Percentiles rank a stretch among this genome's conserved stretches.
Conservation (phyloP, 2,888 invertebrate genomes). For the Zootermopsis nevadensis region DNA sequence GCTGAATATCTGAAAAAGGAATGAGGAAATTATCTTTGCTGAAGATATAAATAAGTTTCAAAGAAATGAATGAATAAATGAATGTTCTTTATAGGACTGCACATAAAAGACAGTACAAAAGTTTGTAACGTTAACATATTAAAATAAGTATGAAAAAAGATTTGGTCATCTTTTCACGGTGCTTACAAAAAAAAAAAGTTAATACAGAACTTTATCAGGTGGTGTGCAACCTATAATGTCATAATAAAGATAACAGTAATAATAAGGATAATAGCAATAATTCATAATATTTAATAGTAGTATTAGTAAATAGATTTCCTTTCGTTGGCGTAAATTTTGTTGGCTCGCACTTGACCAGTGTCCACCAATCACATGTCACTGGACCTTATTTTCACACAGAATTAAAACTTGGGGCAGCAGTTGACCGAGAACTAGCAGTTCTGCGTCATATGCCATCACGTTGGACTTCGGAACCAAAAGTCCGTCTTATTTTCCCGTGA, state of each 20-base stretch:
- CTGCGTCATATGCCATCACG: conserved; percentile 17
- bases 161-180: conserved; percentile 25
- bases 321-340: conserved; percentile 46
- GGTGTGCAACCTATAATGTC: conserved; percentile 38
- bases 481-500: conserved; percentile 58
- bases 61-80: not conserved
- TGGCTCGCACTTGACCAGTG: conserved; percentile 29
- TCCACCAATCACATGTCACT: conserved; percentile 22
- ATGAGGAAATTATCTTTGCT: not conserved
- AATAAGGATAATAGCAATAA: conserved; percentile 45
- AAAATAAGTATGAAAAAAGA: conserved; percentile 47
- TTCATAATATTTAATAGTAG: conserved; percentile 46
- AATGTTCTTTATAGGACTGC: conserved; percentile 41
- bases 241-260: conserved; percentile 44
- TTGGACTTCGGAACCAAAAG: conserved; percentile 54
- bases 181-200: conserved; percentile 45
- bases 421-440: not conserved
- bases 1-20: not conserved
- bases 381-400: conserved; percentile 28
- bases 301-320: conserved; percentile 46
- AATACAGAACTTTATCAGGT: conserved; percentile 15
- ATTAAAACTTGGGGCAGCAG: conserved; percentile 30
- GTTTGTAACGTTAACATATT: conserved; percentile 44
- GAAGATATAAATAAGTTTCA: not conserved
- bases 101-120: conserved; percentile 51